Evolutionary conservation across 2,888 invertebrate species (phyloP).

Genomic region (Aphidius colemani): DNA sequence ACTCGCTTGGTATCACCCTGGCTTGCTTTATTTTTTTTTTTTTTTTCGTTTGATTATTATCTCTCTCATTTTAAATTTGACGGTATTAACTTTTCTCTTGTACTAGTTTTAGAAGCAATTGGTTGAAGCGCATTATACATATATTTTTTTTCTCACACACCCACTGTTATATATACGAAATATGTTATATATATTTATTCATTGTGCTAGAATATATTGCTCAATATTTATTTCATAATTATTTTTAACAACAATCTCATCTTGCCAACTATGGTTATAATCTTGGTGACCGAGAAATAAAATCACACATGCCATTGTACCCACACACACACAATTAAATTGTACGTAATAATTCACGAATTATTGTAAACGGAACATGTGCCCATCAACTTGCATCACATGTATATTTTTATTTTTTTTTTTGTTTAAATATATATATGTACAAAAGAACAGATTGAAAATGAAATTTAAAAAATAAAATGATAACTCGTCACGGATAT

Average conservation of each 20-base stretch:
- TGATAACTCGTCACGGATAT: conserved; percentile 8
- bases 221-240: conserved; percentile 27
- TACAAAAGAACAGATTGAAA: not conserved
- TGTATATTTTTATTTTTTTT: no score
- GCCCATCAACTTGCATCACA: not conserved
- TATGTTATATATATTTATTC: no score
- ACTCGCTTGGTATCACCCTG: conserved; percentile 21
- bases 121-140: no score
- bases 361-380: not conserved
- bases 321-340: not conserved
- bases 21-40: not conserved
- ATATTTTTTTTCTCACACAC: not conserved
- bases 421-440: not conserved
- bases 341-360: not conserved
- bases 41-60: conserved; percentile 19
- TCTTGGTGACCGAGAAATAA: conserved; percentile 1
- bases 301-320: not conserved
- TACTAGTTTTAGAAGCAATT: no score
- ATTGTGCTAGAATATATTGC: conserved; percentile 12
- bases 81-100: not conserved
- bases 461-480: not conserved
- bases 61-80: conserved; percentile 27
- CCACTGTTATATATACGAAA: conserved; percentile 1
- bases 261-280: no score
- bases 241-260: conserved; percentile 7